Percentiles rank a stretch among this genome's conserved stretches.
Evolutionary conservation across 2,113 vertebrate genomes (phyloP).

Genomic region (Thymallus thymallus): DNA sequence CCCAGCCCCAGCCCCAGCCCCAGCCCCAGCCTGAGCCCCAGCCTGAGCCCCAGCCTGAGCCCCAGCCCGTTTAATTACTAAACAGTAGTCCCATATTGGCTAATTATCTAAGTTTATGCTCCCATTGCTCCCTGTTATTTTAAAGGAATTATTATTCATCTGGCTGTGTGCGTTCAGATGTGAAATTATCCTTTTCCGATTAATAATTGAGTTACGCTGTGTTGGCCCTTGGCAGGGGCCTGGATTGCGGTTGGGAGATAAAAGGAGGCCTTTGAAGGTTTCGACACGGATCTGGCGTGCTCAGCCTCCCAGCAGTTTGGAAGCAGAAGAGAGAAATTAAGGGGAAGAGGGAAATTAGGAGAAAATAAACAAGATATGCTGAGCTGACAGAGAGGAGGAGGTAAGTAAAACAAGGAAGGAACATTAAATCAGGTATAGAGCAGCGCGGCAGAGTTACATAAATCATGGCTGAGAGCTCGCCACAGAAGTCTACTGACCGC

Average conservation of each 20-base stretch:
- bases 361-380: conserved; percentile 63
- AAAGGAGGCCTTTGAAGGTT: conserved; percentile 69
- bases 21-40: not conserved
- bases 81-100: conserved; percentile 42
- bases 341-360: conserved; percentile 57
- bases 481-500: conserved; percentile 36
- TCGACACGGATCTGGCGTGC: conserved; percentile 65
- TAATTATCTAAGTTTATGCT: conserved; percentile 58
- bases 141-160: conserved; percentile 60
- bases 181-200: conserved; percentile 57
- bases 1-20: not conserved
- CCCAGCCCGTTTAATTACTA: conserved; percentile 20
- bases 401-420: conserved; percentile 48
- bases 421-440: conserved; percentile 55
- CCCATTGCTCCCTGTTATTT: conserved; percentile 51
- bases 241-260: conserved; percentile 51
- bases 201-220: conserved; percentile 69
- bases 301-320: conserved; percentile 69
- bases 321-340: conserved; percentile 71
- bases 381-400: conserved; percentile 44
- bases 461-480: conserved; percentile 44
- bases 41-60: not conserved
- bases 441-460: conserved; percentile 45
- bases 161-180: conserved; percentile 26
- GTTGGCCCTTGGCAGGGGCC: conserved; percentile 52